These are phyloP conservation scores for Hipposideros armiger DNA, from an alignment of 2,113 vertebrate species.

Conservation along the genomic window DNA sequence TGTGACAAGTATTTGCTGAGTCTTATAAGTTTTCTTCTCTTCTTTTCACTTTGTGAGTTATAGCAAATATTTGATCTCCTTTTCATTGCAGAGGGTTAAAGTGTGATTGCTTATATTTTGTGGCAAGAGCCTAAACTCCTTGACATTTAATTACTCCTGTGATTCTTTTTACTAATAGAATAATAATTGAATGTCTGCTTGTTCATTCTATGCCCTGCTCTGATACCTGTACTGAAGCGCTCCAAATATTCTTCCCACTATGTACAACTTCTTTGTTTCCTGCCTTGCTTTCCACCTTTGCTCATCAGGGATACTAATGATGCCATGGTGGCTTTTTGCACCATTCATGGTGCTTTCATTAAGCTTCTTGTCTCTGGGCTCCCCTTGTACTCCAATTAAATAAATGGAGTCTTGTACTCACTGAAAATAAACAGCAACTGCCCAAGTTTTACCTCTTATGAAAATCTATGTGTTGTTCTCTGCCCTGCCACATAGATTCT, in stretches of 20 bases:
- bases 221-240: not conserved
- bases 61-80: constrained; percentile 34
- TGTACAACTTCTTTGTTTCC: not conserved
- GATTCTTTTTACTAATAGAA: not conserved
- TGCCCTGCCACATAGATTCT: constrained; percentile 24
- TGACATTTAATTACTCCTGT: not conserved
- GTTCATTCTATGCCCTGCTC: not conserved
- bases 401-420: not conserved
- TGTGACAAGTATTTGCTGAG: constrained; percentile 2
- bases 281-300: not conserved
- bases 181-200: not conserved
- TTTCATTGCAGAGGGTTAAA: constrained; percentile 32
- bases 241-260: not conserved
- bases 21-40: not conserved
- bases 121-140: not conserved
- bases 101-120: constrained; percentile 31
- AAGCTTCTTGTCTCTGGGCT: not conserved
- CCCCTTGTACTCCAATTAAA: not conserved
- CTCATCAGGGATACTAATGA: not conserved
- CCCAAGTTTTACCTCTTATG: not conserved
- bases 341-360: not conserved
- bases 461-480: not conserved
- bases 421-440: constrained; percentile 34
- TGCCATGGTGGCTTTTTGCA: not conserved
- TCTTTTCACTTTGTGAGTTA: constrained; percentile 8